phyloP scores from a whole-genome alignment of 2,113 vertebrate species.

The Myotis yumanensis region DNA sequence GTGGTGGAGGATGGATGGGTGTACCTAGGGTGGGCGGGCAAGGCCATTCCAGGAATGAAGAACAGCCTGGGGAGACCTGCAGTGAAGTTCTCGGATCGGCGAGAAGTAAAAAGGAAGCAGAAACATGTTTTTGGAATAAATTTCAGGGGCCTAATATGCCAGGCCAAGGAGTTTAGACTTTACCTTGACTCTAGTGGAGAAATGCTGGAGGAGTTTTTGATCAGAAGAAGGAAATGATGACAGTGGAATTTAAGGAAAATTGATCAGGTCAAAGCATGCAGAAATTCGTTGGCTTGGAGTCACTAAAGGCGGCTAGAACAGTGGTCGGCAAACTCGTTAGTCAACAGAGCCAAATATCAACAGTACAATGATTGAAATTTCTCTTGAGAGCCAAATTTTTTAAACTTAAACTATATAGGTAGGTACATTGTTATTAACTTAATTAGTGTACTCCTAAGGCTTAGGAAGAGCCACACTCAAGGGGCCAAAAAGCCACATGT shows the following conservation, averaged over 20 bases:
- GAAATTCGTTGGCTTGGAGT: not conserved
- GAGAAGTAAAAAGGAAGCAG: not conserved
- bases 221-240: not conserved
- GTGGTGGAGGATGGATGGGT: too few relatives aligned
- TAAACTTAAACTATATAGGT: too few relatives aligned
- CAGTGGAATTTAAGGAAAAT: constrained; percentile 26
- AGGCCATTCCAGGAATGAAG: too few relatives aligned
- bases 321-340: too few relatives aligned
- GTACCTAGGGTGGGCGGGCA: fast-evolving
- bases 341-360: too few relatives aligned
- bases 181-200: not conserved
- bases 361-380: too few relatives aligned
- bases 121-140: not conserved
- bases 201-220: not conserved
- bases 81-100: too few relatives aligned
- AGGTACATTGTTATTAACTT: too few relatives aligned
- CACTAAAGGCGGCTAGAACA: not conserved
- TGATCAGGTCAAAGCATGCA: not conserved
- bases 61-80: fast-evolving
- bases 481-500: too few relatives aligned
- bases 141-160: not conserved
- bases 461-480: too few relatives aligned
- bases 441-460: too few relatives aligned
- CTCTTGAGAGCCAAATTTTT: too few relatives aligned
- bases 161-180: not conserved